Percentiles rank a stretch among this genome's conserved stretches.
phyloP scores from a whole-genome alignment of 2,888 invertebrate genomes.

The Microplitis deprimator region DNA sequence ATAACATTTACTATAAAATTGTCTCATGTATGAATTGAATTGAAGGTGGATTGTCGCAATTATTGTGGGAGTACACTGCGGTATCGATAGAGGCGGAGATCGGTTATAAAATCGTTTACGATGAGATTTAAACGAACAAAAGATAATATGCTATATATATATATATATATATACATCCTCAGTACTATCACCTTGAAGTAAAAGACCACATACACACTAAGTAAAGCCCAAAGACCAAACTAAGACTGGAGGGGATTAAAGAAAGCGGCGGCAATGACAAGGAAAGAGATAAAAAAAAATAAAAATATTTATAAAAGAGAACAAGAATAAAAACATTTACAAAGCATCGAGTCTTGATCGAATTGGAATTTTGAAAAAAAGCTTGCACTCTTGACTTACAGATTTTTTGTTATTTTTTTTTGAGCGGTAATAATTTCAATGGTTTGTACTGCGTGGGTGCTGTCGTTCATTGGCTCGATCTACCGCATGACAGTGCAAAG shows the following conservation, averaged over 20 bases:
- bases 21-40: too few species aligned
- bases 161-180: too few species aligned
- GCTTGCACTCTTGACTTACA: conserved; percentile 51
- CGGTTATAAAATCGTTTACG: neutral
- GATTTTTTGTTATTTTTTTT: conserved; percentile 60
- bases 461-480: neutral
- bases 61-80: too few species aligned
- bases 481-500: neutral
- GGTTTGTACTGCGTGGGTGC: conserved; percentile 18
- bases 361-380: conserved; percentile 12
- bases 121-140: neutral
- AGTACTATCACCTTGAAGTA: neutral
- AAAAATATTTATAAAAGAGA: neutral
- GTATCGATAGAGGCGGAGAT: neutral
- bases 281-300: neutral
- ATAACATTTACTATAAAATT: too few species aligned
- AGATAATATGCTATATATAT: neutral
- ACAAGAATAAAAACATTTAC: neutral
- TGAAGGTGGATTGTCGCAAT: too few species aligned
- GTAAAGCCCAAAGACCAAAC: neutral
- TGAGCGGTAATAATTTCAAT: conserved; percentile 61
- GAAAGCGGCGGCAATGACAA: neutral
- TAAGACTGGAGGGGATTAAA: neutral
- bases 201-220: neutral
- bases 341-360: neutral